phyloP scores from a whole-genome alignment of 2,888 invertebrate genomes.

The Athetis lepigone region DNA sequence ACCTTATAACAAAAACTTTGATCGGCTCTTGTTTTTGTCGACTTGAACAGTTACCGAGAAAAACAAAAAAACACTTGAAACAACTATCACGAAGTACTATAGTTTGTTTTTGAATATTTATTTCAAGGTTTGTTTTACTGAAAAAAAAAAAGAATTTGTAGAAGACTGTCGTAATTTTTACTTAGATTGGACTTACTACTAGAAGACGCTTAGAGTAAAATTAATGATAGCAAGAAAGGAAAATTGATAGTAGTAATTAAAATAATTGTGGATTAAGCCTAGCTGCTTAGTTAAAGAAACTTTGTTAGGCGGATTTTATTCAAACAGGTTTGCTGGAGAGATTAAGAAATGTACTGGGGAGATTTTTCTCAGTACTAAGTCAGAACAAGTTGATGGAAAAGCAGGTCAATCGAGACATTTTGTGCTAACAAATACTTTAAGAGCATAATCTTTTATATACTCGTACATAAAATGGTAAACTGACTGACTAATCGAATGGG shows the following conservation, averaged over 20 bases:
- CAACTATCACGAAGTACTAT: conserved; percentile 17
- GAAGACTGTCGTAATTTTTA: neutral
- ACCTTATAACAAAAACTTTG: conserved; percentile 5
- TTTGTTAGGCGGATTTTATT: too few relatives aligned
- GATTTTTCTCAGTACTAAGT: too few relatives aligned
- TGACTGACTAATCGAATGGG: too few relatives aligned
- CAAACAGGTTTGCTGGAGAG: too few relatives aligned
- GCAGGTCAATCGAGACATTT: too few relatives aligned
- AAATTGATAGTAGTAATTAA: neutral
- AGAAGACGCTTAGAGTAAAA: neutral
- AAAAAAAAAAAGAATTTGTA: conserved; percentile 3
- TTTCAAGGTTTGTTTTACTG: conserved; percentile 29
- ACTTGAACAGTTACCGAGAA: neutral
- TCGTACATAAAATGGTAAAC: too few relatives aligned
- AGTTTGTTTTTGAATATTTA: conserved; percentile 24
- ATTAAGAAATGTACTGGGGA: too few relatives aligned
- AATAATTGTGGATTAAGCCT: neutral
- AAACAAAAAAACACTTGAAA: conserved; percentile 9
- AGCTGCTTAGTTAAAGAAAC: neutral
- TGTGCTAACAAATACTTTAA: too few relatives aligned
- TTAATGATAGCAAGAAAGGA: neutral
- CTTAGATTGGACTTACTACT: conserved; percentile 8
- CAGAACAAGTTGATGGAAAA: too few relatives aligned
- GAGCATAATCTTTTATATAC: too few relatives aligned
- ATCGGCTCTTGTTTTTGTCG: conserved; percentile 25